These are phyloP conservation scores for Caenorhabditis panamensis DNA, from an alignment of 2,888 invertebrate genomes.

Conservation along the genomic window DNA sequence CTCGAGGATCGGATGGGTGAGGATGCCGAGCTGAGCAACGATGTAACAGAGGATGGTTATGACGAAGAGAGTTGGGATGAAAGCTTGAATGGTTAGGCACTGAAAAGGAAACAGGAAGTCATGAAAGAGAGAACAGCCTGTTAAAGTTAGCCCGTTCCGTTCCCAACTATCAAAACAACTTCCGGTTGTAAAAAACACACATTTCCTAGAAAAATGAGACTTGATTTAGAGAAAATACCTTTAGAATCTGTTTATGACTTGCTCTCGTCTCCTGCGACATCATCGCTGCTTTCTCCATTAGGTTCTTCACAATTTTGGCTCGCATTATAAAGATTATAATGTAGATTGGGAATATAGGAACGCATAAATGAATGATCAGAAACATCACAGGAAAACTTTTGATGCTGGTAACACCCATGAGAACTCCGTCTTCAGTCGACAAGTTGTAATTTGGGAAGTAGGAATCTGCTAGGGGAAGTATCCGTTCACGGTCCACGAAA, in stretches of 20 bases:
- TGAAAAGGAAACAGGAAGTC: slow-evolving; percentile 14
- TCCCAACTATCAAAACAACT: too few species aligned
- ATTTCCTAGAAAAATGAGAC: too few species aligned
- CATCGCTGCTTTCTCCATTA: slow-evolving; percentile 23
- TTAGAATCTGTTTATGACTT: slow-evolving; percentile 37
- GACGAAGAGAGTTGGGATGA: slow-evolving; percentile 35
- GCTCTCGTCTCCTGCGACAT: slow-evolving; percentile 28
- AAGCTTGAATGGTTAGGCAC: slow-evolving; percentile 41
- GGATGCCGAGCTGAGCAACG: slow-evolving; percentile 17
- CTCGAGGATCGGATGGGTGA: slow-evolving; percentile 30
- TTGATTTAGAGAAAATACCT: not conserved
- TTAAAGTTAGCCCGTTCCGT: too few species aligned
- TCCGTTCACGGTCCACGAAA: not conserved
- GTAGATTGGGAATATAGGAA: slow-evolving; percentile 49
- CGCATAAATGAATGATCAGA: slow-evolving; percentile 23
- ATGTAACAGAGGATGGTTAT: slow-evolving; percentile 21
- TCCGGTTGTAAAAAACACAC: too few species aligned
- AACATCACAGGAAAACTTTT: slow-evolving; percentile 15
- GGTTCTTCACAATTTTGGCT: slow-evolving; percentile 29
- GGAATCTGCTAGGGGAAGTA: slow-evolving; percentile 17
- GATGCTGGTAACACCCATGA: slow-evolving; percentile 20
- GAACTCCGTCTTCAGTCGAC: not conserved
- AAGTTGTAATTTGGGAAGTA: slow-evolving; percentile 30
- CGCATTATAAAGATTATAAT: slow-evolving; percentile 30
- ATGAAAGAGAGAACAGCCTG: too few species aligned